These are phyloP conservation scores for Paratilapia polleni DNA, from an alignment of 2,113 vertebrate species.

Conservation along the genomic window DNA sequence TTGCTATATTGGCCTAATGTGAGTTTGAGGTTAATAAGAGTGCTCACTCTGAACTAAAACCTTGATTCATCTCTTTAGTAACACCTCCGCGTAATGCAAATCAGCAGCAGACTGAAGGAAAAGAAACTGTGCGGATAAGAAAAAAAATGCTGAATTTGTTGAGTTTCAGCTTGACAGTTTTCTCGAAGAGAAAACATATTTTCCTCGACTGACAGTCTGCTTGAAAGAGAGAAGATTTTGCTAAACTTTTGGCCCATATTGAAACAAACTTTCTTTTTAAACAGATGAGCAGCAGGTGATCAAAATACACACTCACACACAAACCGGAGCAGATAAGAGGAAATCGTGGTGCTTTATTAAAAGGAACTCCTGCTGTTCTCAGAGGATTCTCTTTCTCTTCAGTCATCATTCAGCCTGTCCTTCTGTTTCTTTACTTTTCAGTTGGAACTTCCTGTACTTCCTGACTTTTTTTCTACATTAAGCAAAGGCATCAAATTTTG, in stretches of 20 bases:
- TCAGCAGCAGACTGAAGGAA: background rate
- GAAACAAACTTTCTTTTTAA: background rate
- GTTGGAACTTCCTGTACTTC: background rate
- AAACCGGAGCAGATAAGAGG: background rate
- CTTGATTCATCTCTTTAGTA: background rate
- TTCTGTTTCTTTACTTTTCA: background rate
- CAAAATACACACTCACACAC: background rate
- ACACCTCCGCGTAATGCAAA: background rate
- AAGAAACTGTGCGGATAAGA: background rate
- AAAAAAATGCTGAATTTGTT: background rate
- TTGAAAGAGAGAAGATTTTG: background rate
- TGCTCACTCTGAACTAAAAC: background rate
- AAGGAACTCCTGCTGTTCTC: background rate
- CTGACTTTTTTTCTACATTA: background rate
- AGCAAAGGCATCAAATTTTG: background rate
- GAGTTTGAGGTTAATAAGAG: background rate
- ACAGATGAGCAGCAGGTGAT: background rate
- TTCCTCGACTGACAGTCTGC: background rate
- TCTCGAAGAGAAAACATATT: background rate
- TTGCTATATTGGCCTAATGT: background rate
- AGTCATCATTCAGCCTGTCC: background rate
- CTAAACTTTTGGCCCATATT: background rate
- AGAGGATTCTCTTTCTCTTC: background rate
- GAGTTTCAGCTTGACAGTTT: background rate
- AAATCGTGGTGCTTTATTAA: background rate